Conservation (phyloP, 2,888 invertebrate species). For the Apantesis nais region DNA sequence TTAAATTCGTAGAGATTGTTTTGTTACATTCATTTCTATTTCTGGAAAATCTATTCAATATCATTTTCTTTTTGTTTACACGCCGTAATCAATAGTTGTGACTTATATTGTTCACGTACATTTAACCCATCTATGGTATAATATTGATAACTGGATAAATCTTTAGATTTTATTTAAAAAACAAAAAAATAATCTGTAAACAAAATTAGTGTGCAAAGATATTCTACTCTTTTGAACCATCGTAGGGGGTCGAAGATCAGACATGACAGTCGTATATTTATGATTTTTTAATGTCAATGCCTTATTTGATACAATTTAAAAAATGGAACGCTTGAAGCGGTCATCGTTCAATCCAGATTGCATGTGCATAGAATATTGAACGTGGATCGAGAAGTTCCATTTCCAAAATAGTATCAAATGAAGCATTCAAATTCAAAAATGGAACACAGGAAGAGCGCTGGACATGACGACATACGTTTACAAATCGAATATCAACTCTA, state of each 20-base stretch:
- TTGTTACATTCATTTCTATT: too few species aligned
- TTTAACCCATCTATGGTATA: too few species aligned
- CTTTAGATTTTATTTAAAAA: too few species aligned
- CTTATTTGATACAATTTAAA: background rate
- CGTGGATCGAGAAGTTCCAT: conserved; percentile 15
- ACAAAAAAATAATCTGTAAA: too few species aligned
- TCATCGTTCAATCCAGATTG: background rate
- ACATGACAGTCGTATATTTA: conserved; percentile 2
- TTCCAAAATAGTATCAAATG: conserved; percentile 44
- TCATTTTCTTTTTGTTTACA: too few species aligned
- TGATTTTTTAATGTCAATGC: background rate
- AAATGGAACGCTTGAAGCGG: background rate
- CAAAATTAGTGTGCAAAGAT: background rate
- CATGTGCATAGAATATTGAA: background rate
- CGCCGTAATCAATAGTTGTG: too few species aligned
- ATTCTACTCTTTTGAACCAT: background rate
- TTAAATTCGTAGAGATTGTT: too few species aligned
- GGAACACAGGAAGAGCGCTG: conserved; percentile 30
- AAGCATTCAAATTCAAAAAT: conserved; percentile 48
- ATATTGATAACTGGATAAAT: too few species aligned
- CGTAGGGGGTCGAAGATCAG: conserved; percentile 1
- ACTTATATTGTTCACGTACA: too few species aligned
- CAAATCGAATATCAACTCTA: conserved; percentile 13
- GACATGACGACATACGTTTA: background rate
- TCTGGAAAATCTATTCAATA: too few species aligned